Base-by-base conservation (phyloP, 2,113 vertebrate species). In the Ceyx margarethae region DNA sequence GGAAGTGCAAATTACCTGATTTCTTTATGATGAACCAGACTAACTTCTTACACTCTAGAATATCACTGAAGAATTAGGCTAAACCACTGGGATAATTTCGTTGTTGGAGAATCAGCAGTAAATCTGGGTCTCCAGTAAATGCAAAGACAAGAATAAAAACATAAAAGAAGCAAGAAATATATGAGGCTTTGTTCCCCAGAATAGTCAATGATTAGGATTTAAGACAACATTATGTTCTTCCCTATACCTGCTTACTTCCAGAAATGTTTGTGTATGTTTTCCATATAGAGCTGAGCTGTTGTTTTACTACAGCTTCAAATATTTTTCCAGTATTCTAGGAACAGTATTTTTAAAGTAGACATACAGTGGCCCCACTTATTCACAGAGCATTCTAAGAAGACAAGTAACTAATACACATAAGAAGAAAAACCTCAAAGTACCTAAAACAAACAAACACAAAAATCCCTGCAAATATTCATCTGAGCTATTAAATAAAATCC, bases 1-100 rank as follows among this genome's bases (percentile, higher is more conserved):
- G 22, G 33, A 89, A 82, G 86, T 89, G 78, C 31, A 95, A 85
- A 94, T 94, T 76, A 58, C 46, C 13, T 11, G 62, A 53, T 92
- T 69, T 82, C 66, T 94, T 95, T 84, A 50, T 92, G 81, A 94
- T 33, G 43, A 94, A 57, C 43, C 3, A 7, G 84, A 60, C 54
- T 40, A 74, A 48, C 26, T 83, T 51, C 74, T 91, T 74, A 75
- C 62, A 3, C 22, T 72, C 46, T 79, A 51, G 85, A 94, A 83
- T 57, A 85, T 45, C 48, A 72, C 28, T 87, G 43, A n/a, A 81
- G 82, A 84, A 69, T 62, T 90, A 90, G 53, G 57, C 35, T 37
- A 77, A 14, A 37, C 84, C 53, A 50, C 26, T 43, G 22, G 8
- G 50, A 81, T 84, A 81, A 88, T 78, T 90, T 96, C 77, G 91